Evolutionary conservation across 2,113 vertebrate genomes (phyloP), one percentile per base, ranked within the genome.

Genomic region (Vulpes lagopus): DNA sequence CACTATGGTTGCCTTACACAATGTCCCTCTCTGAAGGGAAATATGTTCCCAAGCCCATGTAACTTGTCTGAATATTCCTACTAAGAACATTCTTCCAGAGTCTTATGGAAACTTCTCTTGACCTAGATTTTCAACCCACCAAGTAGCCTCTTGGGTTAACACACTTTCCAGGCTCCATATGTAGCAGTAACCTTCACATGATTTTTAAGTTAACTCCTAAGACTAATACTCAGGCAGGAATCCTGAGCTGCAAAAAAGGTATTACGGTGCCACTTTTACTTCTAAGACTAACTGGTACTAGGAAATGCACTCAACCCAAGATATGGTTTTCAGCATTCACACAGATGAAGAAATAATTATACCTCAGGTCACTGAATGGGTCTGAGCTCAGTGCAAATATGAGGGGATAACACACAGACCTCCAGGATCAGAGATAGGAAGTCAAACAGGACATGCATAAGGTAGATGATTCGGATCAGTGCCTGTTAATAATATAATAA

Each of bases 351-450:
- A 49, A 43, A 51, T 3, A 53, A 71, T 49, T 55, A 59, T 1
- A n/a, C 27, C 19, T 74, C 51, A 0, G 59, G n/a, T 84, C 78
- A 62, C 11, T 83, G 59, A 64, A 32, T 0, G 14, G 15, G 5
- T 51, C 74, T 94, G 55, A 22, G 43, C 23, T 82, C 76, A 6
- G 19, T 2, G 38, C 25, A 59, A 53, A 78, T 5, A 53, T 3
- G 12, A 79, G 19, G 4, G 9, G 16, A 32, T 32, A 71, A 59
- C 1, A 32, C 19, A 30, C 49, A 65, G 81, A 64, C 6, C 32
- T 78, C 65, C 64, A 27, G 3, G 3, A 55, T 1, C 0, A 0
- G 8, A 8, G 2, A 43, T 43, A 43, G 6, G 7, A 67, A 53
- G 25, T 80, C 88, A 81, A 49, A 32, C 0, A 6, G 23, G 38